Base-by-base conservation (phyloP, 1,140 invertebrate genomes). In the Rhyzopertha dominica region DNA sequence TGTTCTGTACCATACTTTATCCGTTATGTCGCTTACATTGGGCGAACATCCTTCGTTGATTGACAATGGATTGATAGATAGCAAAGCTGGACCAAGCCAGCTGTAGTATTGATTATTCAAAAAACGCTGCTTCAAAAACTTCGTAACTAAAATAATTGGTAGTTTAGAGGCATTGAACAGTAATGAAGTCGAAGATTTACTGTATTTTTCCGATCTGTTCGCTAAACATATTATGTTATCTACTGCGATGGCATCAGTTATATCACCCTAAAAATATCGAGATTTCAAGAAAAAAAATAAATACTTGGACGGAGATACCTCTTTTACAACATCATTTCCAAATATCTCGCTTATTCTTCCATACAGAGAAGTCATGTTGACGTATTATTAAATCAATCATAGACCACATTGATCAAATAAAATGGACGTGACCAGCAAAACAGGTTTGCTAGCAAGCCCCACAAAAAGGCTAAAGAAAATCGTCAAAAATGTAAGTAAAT, bases 371-470 rank as follows among this genome's bases (percentile, higher is more conserved):
- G n/a, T n/a, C n/a, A n/a, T n/a, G n/a, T n/a, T n/a, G n/a, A n/a
- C n/a, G n/a, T n/a, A 32, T 12, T 32, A n/a, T 30, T 12, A 18
- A 13, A 13, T 32, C 13, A 5, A 13, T 32, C 14, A 17, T 32
- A 1, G 30, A 32, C 19, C 30, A 13, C n/a, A 32, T 32, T 17
- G 1, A 32, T 13, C 30, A 18, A 22, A 16, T n/a, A 35, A 35
- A 34, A 62, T 61, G 59, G 51, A 43, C 37, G 40, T 49, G 35
- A 60, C 55, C 18, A 63, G 59, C 37, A 61, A 56, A 57, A 65
- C 63, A 8, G 63, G 63, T 2, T 43, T 66, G 24, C 32, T 53
- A 5, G 53, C 60, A 10, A 62, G 58, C 49, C 53, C 53, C 1
- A 52, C 48, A 22, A 64, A 60, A 53, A 61, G 55, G 25, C 41